Evolutionary conservation across 2,113 vertebrate genomes (phyloP).

Genomic region (Solea senegalensis): DNA sequence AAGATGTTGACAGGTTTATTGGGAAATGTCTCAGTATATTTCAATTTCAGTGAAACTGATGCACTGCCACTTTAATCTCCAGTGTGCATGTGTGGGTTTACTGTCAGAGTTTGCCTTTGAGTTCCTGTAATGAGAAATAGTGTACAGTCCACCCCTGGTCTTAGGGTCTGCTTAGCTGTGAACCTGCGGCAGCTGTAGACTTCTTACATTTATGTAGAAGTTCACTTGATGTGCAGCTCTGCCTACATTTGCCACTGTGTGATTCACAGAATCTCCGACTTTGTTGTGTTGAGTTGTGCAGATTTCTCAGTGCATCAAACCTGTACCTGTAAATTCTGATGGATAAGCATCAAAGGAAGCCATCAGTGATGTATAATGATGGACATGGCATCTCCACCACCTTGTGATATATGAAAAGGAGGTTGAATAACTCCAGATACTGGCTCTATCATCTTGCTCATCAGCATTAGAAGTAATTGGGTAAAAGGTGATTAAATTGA

Average conservation of each 20-base stretch:
- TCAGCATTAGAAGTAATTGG: too few species aligned
- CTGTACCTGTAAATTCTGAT: slow-evolving; percentile 7
- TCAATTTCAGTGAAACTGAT: too few species aligned
- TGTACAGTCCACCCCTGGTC: slow-evolving; percentile 4
- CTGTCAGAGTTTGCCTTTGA: neutral
- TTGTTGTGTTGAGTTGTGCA: slow-evolving; percentile 12
- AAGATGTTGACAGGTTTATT: too few species aligned
- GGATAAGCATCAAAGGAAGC: neutral
- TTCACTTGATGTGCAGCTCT: slow-evolving; percentile 18
- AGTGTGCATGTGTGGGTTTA: neutral
- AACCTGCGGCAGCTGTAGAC: slow-evolving; percentile 15
- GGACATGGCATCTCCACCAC: too few species aligned
- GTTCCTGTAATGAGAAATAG: slow-evolving; percentile 6
- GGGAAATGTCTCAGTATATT: too few species aligned
- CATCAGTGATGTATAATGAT: too few species aligned
- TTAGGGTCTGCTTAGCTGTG: slow-evolving; percentile 32
- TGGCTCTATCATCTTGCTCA: too few species aligned
- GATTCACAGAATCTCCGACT: neutral
- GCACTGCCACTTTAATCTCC: neutral
- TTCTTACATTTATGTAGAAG: slow-evolving; percentile 30
- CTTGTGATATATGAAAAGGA: too few species aligned
- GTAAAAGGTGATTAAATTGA: too few species aligned
- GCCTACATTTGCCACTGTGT: slow-evolving; percentile 3
- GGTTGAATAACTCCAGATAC: too few species aligned
- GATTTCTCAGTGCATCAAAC: neutral